phyloP scores from a whole-genome alignment of 2,888 invertebrate genomes.

The Malachius bipustulatus region DNA sequence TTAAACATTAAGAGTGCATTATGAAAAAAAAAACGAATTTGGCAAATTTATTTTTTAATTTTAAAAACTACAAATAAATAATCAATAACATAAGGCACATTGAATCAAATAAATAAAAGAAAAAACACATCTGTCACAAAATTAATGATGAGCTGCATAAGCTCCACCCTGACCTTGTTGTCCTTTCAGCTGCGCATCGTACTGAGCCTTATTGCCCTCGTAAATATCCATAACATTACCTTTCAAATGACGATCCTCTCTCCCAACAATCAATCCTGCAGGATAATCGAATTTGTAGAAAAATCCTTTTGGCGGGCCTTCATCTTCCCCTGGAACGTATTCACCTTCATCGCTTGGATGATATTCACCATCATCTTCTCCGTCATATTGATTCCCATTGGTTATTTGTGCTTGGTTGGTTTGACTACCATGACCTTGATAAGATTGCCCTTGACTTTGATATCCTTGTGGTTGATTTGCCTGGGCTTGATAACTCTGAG shows the following conservation, averaged over 20 bases:
- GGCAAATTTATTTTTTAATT: too few relatives aligned
- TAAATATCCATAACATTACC: conserved; percentile 26
- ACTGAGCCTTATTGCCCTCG: conserved; percentile 28
- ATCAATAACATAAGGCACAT: conserved; percentile 1
- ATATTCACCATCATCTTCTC: conserved; percentile 17
- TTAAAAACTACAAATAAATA: background rate
- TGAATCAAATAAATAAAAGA: conserved; percentile 7
- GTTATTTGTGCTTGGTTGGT: background rate
- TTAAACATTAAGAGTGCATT: too few relatives aligned
- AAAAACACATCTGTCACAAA: conserved; percentile 7
- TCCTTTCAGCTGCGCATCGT: conserved; percentile 28
- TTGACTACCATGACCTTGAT: conserved; percentile 1
- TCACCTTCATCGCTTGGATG: conserved; percentile 17
- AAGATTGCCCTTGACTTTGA: conserved; percentile 11
- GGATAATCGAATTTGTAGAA: conserved; percentile 61
- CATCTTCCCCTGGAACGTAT: conserved; percentile 33
- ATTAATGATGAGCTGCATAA: background rate
- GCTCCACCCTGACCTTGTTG: background rate
- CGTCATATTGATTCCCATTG: conserved; percentile 5
- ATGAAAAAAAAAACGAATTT: too few relatives aligned
- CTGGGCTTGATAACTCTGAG: conserved; percentile 10
- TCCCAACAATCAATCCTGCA: conserved; percentile 39
- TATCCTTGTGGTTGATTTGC: conserved; percentile 11
- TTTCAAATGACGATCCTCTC: conserved; percentile 22
- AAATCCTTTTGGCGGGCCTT: conserved; percentile 52